Conservation (phyloP, 2,888 invertebrate species). For the Pollenia griseotomentosa region DNA sequence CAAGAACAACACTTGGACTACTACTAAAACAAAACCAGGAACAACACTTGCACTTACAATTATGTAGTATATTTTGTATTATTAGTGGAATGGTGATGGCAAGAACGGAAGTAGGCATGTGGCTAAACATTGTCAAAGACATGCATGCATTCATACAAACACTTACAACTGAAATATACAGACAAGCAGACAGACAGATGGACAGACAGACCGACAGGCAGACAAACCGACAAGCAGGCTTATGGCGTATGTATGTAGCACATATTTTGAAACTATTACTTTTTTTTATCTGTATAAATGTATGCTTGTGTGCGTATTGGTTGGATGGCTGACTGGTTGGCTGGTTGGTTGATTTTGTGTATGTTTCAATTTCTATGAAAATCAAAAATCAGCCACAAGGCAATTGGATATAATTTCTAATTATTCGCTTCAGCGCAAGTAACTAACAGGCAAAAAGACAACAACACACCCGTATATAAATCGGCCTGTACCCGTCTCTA, state of each 20-base stretch:
- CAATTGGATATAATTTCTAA: conserved; percentile 84
- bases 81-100: conserved; percentile 51
- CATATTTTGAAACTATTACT: conserved; percentile 1
- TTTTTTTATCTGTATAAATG: conserved; percentile 30
- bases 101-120: conserved; percentile 61
- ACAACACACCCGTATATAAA: conserved; percentile 4
- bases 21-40: not conserved
- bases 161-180: conserved; percentile 38
- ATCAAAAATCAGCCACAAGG: conserved; percentile 80
- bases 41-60: conserved; percentile 19
- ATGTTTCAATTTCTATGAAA: conserved; percentile 73
- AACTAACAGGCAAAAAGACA: conserved; percentile 68
- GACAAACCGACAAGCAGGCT: conserved; percentile 44
- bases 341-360: conserved; percentile 63
- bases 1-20: conserved; percentile 19
- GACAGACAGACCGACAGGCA: conserved; percentile 72
- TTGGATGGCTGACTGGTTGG: conserved; percentile 26
- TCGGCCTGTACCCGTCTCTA: conserved; percentile 17
- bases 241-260: not conserved
- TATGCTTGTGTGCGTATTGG: conserved; percentile 36
- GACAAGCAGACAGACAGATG: conserved; percentile 73
- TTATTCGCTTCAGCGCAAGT: conserved; percentile 81
- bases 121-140: conserved; percentile 68
- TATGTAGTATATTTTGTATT: conserved; percentile 32
- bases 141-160: conserved; percentile 41